Percentiles rank a stretch among this genome's conserved stretches.
Evolutionary conservation across 2,113 vertebrate species (phyloP).

Genomic region (Centrocercus urophasianus): DNA sequence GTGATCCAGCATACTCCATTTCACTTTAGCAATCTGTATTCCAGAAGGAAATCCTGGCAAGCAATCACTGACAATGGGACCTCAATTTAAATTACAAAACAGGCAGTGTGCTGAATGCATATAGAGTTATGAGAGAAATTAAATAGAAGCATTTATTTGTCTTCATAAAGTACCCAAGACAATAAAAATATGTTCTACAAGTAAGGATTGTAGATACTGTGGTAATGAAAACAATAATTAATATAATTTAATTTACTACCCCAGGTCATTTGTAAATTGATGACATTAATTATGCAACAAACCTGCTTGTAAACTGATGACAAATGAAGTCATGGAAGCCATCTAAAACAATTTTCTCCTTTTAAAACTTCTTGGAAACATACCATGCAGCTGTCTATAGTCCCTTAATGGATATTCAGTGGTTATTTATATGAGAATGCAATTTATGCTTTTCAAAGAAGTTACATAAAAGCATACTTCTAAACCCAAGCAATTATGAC

Average conservation of each 20-base stretch:
- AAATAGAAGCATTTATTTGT: constrained; percentile 4
- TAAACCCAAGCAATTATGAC: background rate
- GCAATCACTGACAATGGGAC: constrained; percentile 19
- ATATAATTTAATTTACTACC: constrained; percentile 24
- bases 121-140: background rate
- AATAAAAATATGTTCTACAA: background rate
- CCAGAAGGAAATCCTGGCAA: constrained; percentile 39
- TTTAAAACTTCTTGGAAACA: background rate
- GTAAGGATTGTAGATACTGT: background rate
- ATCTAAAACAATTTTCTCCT: background rate
- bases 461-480: background rate
- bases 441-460: background rate
- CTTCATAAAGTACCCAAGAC: background rate
- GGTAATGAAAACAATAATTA: constrained; percentile 43
- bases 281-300: constrained; percentile 35
- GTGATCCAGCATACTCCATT: constrained; percentile 26
- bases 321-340: background rate
- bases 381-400: background rate
- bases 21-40: constrained; percentile 32
- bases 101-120: background rate
- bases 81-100: constrained; percentile 49
- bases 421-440: background rate
- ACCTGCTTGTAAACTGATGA: constrained; percentile 16
- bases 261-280: background rate
- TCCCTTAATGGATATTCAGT: background rate